phyloP scores from a whole-genome alignment of 2,797 vertebrate species.

The Liasis olivaceus region DNA sequence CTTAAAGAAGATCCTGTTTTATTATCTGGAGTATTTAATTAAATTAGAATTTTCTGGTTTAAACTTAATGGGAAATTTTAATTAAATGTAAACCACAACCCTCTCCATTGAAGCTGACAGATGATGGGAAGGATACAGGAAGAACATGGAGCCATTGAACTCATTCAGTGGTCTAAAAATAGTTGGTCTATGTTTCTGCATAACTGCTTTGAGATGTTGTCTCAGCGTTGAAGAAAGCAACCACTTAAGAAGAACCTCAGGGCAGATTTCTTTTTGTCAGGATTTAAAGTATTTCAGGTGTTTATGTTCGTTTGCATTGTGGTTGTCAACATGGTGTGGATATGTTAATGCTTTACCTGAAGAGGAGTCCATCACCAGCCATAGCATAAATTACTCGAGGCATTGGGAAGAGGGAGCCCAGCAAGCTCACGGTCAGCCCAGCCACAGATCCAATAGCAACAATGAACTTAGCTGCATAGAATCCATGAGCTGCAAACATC shows the following conservation, averaged over 20 bases:
- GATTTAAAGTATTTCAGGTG: neutral
- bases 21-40: neutral
- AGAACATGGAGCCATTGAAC: neutral
- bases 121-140: neutral
- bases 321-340: neutral
- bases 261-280: neutral
- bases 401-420: conserved; percentile 97
- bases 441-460: conserved; percentile 91
- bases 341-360: conserved; percentile 81
- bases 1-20: neutral
- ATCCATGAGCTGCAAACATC: conserved; percentile 92
- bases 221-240: neutral
- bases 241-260: neutral
- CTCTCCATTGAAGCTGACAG: neutral
- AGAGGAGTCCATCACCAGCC: conserved; percentile 93
- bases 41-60: neutral
- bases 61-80: too few relatives aligned
- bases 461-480: conserved; percentile 87
- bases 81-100: neutral
- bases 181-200: too few relatives aligned
- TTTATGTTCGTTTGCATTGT: neutral
- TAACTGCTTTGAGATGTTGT: neutral
- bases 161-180: neutral
- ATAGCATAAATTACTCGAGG: conserved; percentile 97
- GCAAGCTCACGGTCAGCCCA: conserved; percentile 90